These are phyloP conservation scores for Spea bombifrons DNA, from an alignment of 2,113 vertebrate species.

Conservation along the genomic window DNA sequence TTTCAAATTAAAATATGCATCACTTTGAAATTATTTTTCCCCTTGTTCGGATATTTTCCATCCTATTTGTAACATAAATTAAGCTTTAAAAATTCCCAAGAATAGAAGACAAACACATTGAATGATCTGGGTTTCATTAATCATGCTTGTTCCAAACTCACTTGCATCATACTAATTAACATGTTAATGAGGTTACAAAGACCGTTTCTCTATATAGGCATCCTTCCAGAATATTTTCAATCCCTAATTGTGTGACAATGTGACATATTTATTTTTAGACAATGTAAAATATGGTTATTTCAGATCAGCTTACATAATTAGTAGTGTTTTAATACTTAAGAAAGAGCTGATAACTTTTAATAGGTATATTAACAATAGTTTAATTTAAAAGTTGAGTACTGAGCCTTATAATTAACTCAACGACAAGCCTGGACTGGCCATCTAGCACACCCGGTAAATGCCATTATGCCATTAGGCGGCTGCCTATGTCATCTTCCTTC, in stretches of 20 bases:
- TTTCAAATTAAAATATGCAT: no score
- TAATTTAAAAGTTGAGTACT: no score
- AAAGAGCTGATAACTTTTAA: background rate
- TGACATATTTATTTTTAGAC: constrained; percentile 20
- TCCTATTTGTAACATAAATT: no score
- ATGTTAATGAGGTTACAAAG: constrained; percentile 42
- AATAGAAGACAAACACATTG: constrained; percentile 17
- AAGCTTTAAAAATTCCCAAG: no score
- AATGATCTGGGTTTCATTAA: constrained; percentile 33
- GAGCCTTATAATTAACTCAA: no score
- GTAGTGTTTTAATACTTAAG: constrained; percentile 31
- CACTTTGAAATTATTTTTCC: no score
- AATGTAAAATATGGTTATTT: constrained; percentile 24
- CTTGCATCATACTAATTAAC: constrained; percentile 39
- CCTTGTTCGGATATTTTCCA: no score
- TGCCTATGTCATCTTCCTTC: no score
- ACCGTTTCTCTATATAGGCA: constrained; percentile 33
- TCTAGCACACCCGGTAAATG: no score
- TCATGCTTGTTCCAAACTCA: constrained; percentile 32
- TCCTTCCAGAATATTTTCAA: constrained; percentile 43
- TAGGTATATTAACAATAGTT: no score
- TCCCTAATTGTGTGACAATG: constrained; percentile 44
- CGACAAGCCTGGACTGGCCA: no score
- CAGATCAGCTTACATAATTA: background rate
- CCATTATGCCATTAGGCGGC: no score